These are phyloP conservation scores for Zaprionus kolodkinae DNA, from an alignment of 1,140 invertebrate genomes.

Conservation along the genomic window DNA sequence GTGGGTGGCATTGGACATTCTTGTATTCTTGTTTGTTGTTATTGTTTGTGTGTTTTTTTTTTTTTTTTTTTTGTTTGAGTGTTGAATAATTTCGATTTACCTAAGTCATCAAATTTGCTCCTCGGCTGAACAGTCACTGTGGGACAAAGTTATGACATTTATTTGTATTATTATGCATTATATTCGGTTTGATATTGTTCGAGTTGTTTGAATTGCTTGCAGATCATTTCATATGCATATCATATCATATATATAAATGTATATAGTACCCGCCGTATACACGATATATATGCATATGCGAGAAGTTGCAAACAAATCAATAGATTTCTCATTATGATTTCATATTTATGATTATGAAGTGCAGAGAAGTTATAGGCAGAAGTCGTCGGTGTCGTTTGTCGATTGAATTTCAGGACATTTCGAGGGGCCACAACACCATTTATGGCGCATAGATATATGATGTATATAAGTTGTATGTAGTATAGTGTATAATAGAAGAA, in stretches of 20 bases:
- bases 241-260: constrained; percentile 7
- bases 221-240: constrained; percentile 44
- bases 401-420: constrained; percentile 36
- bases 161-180: constrained; percentile 75
- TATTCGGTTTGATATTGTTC: constrained; percentile 52
- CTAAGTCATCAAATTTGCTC: constrained; percentile 90
- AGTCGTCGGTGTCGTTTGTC: constrained; percentile 37
- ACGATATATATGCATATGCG: constrained; percentile 9
- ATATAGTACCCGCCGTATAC: neutral
- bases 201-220: constrained; percentile 43
- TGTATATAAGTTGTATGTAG: constrained; percentile 5
- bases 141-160: constrained; percentile 81
- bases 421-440: constrained; percentile 59
- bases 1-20: constrained; percentile 26
- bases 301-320: neutral
- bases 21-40: constrained; percentile 29
- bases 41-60: constrained; percentile 23
- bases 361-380: constrained; percentile 13
- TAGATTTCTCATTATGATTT: constrained; percentile 7
- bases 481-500: constrained; percentile 57
- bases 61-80: constrained; percentile 12
- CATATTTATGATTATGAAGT: constrained; percentile 33
- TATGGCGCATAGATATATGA: constrained; percentile 45
- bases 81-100: constrained; percentile 85
- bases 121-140: constrained; percentile 90